Conservation (phyloP, 92 coral and sea anemone species). For the Parazoanthus darwini region DNA sequence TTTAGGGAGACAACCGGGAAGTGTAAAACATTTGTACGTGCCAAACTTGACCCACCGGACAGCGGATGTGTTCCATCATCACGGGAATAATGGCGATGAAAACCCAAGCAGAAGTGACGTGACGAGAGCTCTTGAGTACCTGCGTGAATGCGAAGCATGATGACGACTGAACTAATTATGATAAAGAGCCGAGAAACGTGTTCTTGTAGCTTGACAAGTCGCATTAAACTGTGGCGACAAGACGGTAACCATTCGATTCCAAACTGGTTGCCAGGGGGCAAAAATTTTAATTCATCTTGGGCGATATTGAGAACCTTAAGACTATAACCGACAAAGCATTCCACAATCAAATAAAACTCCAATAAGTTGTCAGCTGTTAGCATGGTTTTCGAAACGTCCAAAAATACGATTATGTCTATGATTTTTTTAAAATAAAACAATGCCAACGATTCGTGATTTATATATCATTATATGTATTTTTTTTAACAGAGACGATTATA, state of each 20-base stretch:
- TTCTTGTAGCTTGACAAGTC: conserved; percentile 2
- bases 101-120: background rate
- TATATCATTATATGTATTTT: background rate
- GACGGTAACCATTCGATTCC: background rate
- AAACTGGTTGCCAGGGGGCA: background rate
- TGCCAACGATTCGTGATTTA: background rate
- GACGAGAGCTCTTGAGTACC: conserved; percentile 1
- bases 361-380: background rate
- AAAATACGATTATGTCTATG: background rate
- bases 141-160: background rate
- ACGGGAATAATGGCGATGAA: background rate
- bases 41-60: background rate
- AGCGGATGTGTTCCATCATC: conserved; percentile 19
- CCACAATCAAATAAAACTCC: background rate
- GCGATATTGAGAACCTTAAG: background rate
- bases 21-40: conserved; percentile 6
- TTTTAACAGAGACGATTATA: background rate
- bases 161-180: background rate
- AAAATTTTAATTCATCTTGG: background rate
- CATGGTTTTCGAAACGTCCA: background rate
- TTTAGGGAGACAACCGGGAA: background rate
- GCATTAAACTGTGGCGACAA: conserved; percentile 12
- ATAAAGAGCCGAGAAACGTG: background rate
- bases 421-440: background rate
- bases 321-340: background rate